A percentile compares a stretch with the other conserved stretches of the same genome.
Conservation (phyloP, 2,113 vertebrate species). For the Pygoscelis antarcticus region DNA sequence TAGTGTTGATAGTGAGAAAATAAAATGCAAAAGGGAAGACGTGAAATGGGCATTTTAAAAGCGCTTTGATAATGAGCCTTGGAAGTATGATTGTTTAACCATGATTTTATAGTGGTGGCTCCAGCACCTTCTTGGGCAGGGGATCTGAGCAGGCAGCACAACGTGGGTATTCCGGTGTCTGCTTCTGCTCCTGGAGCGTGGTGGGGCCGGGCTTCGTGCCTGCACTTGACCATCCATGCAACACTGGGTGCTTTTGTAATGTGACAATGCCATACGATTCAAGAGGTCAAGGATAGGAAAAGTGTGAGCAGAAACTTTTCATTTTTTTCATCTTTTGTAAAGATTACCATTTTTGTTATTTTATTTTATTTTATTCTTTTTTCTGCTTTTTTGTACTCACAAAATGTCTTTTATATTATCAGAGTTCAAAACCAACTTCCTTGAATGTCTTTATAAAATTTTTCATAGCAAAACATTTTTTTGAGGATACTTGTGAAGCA, state of each 20-base stretch:
- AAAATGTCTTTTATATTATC: not conserved
- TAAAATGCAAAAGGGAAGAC: not conserved
- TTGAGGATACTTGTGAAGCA: not conserved
- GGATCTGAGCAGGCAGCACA: not conserved
- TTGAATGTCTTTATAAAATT: not conserved
- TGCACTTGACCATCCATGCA: not conserved
- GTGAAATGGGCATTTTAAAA: not conserved
- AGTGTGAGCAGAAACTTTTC: not conserved
- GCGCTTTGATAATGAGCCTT: not conserved
- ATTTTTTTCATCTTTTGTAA: not conserved
- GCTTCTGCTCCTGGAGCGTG: not conserved
- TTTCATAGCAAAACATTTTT: not conserved
- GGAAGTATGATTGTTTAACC: not conserved
- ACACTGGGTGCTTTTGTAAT: fast-evolving
- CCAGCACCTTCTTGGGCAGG: not conserved
- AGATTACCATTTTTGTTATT: not conserved
- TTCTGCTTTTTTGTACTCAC: not conserved
- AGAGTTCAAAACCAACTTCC: not conserved
- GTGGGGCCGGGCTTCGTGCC: not conserved
- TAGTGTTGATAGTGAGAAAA: not conserved
- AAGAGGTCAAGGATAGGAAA: not conserved
- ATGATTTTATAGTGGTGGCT: not conserved
- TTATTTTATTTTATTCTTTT: not conserved
- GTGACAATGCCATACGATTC: not conserved
- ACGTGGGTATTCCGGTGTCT: fast-evolving